phyloP scores from a whole-genome alignment of 2,888 invertebrate species.

The Erannis defoliaria region DNA sequence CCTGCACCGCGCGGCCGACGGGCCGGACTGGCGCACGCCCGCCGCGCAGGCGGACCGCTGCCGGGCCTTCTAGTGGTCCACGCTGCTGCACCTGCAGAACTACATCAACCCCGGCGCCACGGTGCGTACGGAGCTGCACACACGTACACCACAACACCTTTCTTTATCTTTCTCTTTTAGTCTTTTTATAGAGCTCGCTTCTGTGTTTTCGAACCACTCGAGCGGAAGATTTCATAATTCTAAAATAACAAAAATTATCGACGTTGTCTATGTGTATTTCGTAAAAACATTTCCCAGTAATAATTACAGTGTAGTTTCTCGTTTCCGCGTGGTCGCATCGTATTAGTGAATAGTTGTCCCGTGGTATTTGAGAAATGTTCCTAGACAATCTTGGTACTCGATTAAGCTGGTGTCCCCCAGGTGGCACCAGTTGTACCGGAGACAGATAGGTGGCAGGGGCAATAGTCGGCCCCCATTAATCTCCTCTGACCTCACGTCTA shows the following conservation, averaged over 20 bases:
- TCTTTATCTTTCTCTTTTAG: too few relatives aligned
- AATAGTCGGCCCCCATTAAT: conserved; percentile 20
- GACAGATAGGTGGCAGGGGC: conserved; percentile 20
- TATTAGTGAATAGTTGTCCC: too few relatives aligned
- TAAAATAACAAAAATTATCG: too few relatives aligned
- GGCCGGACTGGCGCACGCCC: conserved; percentile 55
- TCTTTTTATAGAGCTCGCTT: too few relatives aligned
- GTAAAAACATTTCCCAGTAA: too few relatives aligned
- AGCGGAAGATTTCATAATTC: too few relatives aligned
- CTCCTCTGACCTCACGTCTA: conserved; percentile 25
- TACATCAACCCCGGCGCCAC: conserved; percentile 52
- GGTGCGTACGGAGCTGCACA: conserved; percentile 45
- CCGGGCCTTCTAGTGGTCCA: conserved; percentile 65
- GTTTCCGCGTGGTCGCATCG: too few relatives aligned
- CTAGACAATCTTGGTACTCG: neutral
- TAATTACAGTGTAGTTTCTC: too few relatives aligned
- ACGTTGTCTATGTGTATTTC: too few relatives aligned
- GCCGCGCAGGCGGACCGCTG: conserved; percentile 52
- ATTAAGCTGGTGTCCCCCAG: neutral
- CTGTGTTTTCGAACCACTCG: too few relatives aligned
- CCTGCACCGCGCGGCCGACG: conserved; percentile 58
- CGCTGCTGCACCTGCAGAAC: conserved; percentile 67
- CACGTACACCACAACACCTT: neutral
- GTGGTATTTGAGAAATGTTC: too few relatives aligned
- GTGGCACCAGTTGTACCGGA: conserved; percentile 9